Evolutionary conservation across 2,888 invertebrate genomes (phyloP), one percentile per base, ranked within the genome.

Genomic region (Drosophila meridiana): DNA sequence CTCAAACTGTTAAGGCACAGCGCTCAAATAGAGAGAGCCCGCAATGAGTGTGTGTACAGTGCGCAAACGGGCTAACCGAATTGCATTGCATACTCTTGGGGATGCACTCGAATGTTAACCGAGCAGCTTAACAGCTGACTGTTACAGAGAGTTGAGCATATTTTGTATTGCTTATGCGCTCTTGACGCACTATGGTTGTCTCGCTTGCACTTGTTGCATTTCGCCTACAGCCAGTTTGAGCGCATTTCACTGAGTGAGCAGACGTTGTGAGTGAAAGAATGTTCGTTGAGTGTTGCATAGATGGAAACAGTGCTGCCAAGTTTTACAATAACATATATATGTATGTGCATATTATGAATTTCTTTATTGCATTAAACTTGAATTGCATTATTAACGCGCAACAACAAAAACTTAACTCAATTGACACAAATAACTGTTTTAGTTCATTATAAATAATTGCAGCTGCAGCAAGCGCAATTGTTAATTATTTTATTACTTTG

Each of bases 361-460:
- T 72, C 48, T 73, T 71, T 71, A 81, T 83, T 83, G 67, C 63
- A 66, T 79, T 72, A 67, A 73, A 73, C 61, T 73, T 72, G 60
- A 82, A 84, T 82, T 76, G 76, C 69, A 55, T 72, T 72, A 87
- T 82, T 80, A 68, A 80, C 71, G 72, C 74, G 61, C 60, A 56
- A 53, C 28, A 62, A 59, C 42, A 61, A 67, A 14, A 50, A 43
- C 53, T 45, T 45, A n/a, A 34, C 32, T 34, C 20, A 34, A 34
- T 36, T 50, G 28, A 75, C 30, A 64, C 55, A 80, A 69, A 72
- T 62, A 73, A 76, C 73, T 67, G 61, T 73, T 72, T 72, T 57
- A 68, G 68, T 70, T 52, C 53, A 73, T 70, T 73, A 70, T 57
- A 57, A 66, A 66, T 73, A 30, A 76, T 56, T 55, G 43, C 43